Evolutionary conservation across 2,113 vertebrate species (phyloP), one percentile per base, ranked within the genome.

Genomic region (Callospermophilus lateralis): DNA sequence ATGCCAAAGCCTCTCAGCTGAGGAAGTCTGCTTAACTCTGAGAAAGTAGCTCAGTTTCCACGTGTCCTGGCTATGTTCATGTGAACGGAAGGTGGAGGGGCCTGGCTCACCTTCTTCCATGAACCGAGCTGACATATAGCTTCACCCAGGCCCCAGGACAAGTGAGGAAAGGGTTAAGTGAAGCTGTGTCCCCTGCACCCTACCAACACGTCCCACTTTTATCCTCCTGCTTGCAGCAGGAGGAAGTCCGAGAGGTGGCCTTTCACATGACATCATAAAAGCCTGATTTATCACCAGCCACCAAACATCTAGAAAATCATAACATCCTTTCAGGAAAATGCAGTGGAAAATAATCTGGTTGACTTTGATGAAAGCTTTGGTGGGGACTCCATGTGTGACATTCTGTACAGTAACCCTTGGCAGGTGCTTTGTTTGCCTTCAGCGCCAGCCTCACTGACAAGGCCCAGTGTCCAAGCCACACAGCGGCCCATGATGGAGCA

Each of bases 271-370:
- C 99, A 99, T 99, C 99, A 99, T 99, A 99, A 99, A 99, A 98
- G 99, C 98, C 99, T 99, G 98, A 99, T 99, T 99, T 99, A 99
- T 99, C 99, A 99, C 98, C 98, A 97, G 98, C 98, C 98, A 99
- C 98, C 98, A 99, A 99, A 99, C 99, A 99, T 98, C 98, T 98
- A 99, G 99, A 99, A 99, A 99, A 99, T 99, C 99, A 99, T 99
- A 99, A 99, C 99, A 99, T 99, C 99, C 99, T 99, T 99, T 99
- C 99, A 99, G 99, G 99, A 99, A 99, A 98, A 99, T 98, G 98
- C 99, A 98, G 99, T 99, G 99, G 99, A 99, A 99, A 99, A 99
- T 99, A 99, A 99, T 99, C 99, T 99, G 99, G 99, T 98, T 97
- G 98, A 98, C 99, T 99, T 99, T 99, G 99, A 99, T 99, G 99